Evolutionary conservation across 2,797 vertebrate species (phyloP).

Genomic region (Steatocranus sp.): DNA sequence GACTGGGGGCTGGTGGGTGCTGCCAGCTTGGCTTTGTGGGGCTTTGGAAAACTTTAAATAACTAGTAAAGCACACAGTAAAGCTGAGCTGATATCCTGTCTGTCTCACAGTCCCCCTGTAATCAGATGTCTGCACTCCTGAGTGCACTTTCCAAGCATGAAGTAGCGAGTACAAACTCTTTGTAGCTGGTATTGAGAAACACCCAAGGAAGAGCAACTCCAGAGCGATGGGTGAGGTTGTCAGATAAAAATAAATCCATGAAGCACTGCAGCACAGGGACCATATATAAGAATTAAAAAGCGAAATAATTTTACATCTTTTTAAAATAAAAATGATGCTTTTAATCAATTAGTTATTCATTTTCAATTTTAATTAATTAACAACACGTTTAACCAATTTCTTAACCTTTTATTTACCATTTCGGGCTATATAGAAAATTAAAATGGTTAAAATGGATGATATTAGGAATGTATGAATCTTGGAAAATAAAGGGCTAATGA

Average conservation of each 20-base stretch:
- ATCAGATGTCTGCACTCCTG: background rate
- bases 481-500: background rate
- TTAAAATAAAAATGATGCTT: background rate
- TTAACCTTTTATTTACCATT: background rate
- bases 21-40: background rate
- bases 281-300: background rate
- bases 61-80: background rate
- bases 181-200: background rate
- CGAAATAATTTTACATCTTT: background rate
- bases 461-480: background rate
- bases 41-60: background rate
- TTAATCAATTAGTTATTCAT: background rate
- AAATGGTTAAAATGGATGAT: background rate
- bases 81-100: background rate
- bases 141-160: background rate
- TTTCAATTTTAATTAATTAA: background rate
- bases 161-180: background rate
- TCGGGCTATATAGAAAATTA: background rate
- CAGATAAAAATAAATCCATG: background rate
- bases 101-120: background rate
- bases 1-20: background rate
- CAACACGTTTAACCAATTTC: background rate
- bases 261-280: background rate
- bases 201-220: background rate
- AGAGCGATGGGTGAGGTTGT: background rate